Evolutionary conservation across 2,888 invertebrate genomes (phyloP).

Genomic region (Drosophila pseudotalamancana): DNA sequence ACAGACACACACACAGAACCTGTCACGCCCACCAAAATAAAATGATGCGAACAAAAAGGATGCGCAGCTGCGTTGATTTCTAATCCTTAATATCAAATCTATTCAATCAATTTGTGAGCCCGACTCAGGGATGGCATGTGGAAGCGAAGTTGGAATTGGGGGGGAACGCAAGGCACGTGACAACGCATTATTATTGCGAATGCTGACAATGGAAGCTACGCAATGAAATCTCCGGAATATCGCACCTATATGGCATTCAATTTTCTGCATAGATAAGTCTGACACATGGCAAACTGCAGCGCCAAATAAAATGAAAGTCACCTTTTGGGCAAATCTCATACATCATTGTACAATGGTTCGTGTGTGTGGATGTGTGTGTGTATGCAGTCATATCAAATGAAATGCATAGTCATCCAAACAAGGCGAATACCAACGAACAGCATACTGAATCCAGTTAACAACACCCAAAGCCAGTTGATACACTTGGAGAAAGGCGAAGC

Average conservation of each 20-base stretch:
- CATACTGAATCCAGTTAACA: slow-evolving; percentile 24
- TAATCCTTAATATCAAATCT: slow-evolving; percentile 76
- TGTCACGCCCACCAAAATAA: neutral
- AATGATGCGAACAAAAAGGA: slow-evolving; percentile 6
- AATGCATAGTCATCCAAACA: slow-evolving; percentile 74
- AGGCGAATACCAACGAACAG: slow-evolving; percentile 11
- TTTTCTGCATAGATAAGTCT: slow-evolving; percentile 76
- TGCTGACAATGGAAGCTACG: slow-evolving; percentile 23
- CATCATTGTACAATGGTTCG: slow-evolving; percentile 55
- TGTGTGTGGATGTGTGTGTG: neutral
- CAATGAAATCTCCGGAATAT: slow-evolving; percentile 30
- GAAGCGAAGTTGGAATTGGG: neutral
- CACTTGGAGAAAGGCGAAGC: slow-evolving; percentile 4
- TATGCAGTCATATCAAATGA: slow-evolving; percentile 66
- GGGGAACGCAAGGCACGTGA: slow-evolving; percentile 47
- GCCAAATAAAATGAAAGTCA: slow-evolving; percentile 70
- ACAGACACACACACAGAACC: slow-evolving; percentile 3
- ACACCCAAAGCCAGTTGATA: slow-evolving; percentile 1
- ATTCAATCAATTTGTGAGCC: slow-evolving; percentile 70
- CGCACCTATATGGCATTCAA: slow-evolving; percentile 61
- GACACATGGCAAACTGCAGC: slow-evolving; percentile 49
- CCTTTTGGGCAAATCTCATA: slow-evolving; percentile 69
- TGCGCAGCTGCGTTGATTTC: slow-evolving; percentile 64
- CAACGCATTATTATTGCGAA: slow-evolving; percentile 62
- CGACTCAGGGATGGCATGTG: neutral